Evolutionary conservation across 2,888 invertebrate species (phyloP).

Genomic region (Harpalus rufipes): DNA sequence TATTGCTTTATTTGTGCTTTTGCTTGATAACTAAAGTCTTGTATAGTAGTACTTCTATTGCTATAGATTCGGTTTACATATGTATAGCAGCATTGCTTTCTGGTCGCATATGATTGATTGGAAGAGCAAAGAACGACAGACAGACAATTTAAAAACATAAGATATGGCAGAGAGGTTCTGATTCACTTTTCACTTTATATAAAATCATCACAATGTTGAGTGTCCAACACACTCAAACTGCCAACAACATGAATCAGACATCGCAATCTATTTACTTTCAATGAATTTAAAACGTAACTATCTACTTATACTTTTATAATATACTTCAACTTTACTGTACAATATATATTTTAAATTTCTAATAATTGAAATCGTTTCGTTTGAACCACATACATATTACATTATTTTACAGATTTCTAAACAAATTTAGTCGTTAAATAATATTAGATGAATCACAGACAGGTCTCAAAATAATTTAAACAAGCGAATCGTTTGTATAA

Average conservation of each 20-base stretch:
- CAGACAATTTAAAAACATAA: constrained; percentile 26
- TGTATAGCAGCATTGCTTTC: neutral
- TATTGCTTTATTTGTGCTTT: constrained; percentile 68
- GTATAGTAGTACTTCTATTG: constrained; percentile 11
- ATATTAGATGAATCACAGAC: constrained; percentile 77
- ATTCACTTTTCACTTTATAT: constrained; percentile 57
- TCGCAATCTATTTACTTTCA: constrained; percentile 8
- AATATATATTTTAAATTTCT: constrained; percentile 66
- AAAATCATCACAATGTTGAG: constrained; percentile 59
- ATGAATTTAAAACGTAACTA: constrained; percentile 67
- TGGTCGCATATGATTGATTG: constrained; percentile 1
- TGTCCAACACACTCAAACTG: neutral
- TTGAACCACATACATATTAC: constrained; percentile 58
- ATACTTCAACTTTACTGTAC: constrained; percentile 68
- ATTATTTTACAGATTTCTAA: constrained; percentile 65
- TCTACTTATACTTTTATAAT: constrained; percentile 66
- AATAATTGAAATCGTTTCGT: constrained; percentile 65
- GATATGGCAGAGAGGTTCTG: constrained; percentile 56
- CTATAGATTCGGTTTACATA: neutral
- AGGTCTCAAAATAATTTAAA: constrained; percentile 77
- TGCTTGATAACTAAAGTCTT: constrained; percentile 1
- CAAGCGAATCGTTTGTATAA: constrained; percentile 66
- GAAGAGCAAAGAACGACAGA: constrained; percentile 17
- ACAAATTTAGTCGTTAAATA: constrained; percentile 72
- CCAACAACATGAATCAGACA: constrained; percentile 47